Evolutionary conservation across 2,797 vertebrate genomes (phyloP).

Genomic region (Numenius phaeopus): DNA sequence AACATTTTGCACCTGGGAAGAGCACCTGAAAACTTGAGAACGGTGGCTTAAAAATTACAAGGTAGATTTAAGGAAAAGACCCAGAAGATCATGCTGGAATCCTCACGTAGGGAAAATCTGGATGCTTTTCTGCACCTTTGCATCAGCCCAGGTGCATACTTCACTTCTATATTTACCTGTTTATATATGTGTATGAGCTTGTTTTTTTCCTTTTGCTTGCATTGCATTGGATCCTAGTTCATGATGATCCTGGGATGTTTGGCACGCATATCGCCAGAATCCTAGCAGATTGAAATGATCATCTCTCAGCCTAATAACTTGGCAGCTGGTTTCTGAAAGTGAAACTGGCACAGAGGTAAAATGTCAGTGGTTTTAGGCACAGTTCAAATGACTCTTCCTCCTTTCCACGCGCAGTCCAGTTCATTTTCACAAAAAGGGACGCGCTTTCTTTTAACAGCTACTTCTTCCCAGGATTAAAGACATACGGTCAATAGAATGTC

Average conservation of each 20-base stretch:
- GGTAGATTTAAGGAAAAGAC: not conserved
- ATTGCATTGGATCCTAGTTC: not conserved
- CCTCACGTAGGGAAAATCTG: not conserved
- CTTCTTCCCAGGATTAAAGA: slow-evolving; percentile 25
- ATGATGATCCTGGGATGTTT: not conserved
- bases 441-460: not conserved
- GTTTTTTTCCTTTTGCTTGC: not conserved
- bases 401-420: not conserved
- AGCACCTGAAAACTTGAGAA: not conserved
- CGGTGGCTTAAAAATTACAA: not conserved
- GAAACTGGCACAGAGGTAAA: slow-evolving; percentile 3
- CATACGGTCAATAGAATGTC: not conserved
- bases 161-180: not conserved
- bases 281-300: not conserved
- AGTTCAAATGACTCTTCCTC: not conserved
- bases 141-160: not conserved
- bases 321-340: slow-evolving; percentile 17
- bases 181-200: not conserved
- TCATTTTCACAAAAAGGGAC: not conserved
- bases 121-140: not conserved
- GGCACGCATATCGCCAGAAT: accelerated
- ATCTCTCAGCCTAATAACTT: not conserved
- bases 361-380: not conserved
- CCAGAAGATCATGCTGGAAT: not conserved
- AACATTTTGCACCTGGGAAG: not conserved